These are phyloP conservation scores for Hexactinellida sp. DNA, from an alignment of 37 sponge, comb jelly and placozoan species.

Conservation along the genomic window DNA sequence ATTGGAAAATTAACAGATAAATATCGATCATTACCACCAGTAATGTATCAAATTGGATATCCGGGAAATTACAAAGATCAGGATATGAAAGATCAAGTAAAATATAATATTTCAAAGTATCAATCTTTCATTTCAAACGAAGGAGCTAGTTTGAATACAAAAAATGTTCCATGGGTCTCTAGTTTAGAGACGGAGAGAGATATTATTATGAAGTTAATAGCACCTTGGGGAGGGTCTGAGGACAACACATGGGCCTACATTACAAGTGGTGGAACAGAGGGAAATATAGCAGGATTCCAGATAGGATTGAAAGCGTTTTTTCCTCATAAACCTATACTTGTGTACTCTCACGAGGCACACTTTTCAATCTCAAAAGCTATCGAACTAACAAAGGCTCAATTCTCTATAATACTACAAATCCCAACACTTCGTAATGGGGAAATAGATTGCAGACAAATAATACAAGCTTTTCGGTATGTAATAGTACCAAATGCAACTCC, in stretches of 20 bases:
- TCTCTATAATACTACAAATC: neutral
- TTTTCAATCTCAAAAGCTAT: neutral
- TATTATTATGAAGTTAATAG: neutral
- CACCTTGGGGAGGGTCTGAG: neutral
- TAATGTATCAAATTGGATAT: neutral
- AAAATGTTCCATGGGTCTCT: neutral
- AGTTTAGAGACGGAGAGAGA: neutral
- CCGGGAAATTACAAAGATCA: neutral
- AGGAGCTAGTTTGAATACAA: neutral
- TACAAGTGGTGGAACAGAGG: conserved; percentile 7
- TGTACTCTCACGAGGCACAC: neutral
- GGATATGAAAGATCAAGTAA: neutral
- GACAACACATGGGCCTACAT: conserved; percentile 11
- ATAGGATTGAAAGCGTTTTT: neutral
- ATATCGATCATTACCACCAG: neutral
- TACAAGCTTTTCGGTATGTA: neutral
- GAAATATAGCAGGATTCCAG: neutral
- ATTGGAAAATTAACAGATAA: neutral
- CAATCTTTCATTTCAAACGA: neutral
- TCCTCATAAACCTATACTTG: neutral
- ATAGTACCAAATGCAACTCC: neutral
- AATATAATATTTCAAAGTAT: neutral
- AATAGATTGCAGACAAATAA: neutral
- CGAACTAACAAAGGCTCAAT: neutral
- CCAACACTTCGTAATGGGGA: neutral